A percentile compares a stretch with the other conserved stretches of the same genome.
These are phyloP conservation scores for Catalaphyllia jardinei DNA, from an alignment of 64 coral and sea anemone genomes.

Conservation along the genomic window DNA sequence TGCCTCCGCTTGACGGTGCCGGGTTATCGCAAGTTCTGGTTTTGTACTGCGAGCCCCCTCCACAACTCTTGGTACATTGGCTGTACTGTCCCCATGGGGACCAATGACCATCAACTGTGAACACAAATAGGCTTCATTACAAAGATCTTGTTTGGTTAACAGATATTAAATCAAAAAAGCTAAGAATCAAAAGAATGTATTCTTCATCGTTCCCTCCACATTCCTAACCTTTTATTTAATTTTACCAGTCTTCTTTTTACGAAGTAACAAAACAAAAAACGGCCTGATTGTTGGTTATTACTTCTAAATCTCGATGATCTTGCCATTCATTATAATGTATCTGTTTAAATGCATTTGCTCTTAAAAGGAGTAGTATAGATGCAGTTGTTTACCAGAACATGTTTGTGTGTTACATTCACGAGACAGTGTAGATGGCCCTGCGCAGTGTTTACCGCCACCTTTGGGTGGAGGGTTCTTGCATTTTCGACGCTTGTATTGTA, in stretches of 20 bases:
- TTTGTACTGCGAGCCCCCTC: conserved; percentile 5
- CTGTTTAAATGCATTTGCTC: too few species aligned
- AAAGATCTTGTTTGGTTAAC: too few species aligned
- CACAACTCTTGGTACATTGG: conserved; percentile 19
- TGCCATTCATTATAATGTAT: too few species aligned
- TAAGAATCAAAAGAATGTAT: too few species aligned
- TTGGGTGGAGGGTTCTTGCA: conserved; percentile 43
- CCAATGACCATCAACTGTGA: conserved; percentile 14
- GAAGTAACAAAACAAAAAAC: too few species aligned
- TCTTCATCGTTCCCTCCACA: too few species aligned
- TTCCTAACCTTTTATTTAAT: too few species aligned
- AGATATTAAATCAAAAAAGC: too few species aligned
- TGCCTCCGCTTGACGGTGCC: conserved; percentile 47
- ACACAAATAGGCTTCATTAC: neutral
- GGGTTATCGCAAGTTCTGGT: conserved; percentile 49
- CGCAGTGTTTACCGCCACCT: conserved; percentile 11
- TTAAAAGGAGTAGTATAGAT: too few species aligned
- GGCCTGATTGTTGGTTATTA: too few species aligned
- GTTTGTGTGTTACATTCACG: conserved; percentile 12
- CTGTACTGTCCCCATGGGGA: conserved; percentile 35
- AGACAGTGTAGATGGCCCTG: neutral
- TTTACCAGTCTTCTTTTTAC: too few species aligned
- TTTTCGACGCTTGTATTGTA: neutral
- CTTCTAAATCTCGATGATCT: too few species aligned
- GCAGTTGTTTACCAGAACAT: conserved; percentile 39